Conservation (phyloP, 2,113 vertebrate genomes). For the Eublepharis macularius region DNA sequence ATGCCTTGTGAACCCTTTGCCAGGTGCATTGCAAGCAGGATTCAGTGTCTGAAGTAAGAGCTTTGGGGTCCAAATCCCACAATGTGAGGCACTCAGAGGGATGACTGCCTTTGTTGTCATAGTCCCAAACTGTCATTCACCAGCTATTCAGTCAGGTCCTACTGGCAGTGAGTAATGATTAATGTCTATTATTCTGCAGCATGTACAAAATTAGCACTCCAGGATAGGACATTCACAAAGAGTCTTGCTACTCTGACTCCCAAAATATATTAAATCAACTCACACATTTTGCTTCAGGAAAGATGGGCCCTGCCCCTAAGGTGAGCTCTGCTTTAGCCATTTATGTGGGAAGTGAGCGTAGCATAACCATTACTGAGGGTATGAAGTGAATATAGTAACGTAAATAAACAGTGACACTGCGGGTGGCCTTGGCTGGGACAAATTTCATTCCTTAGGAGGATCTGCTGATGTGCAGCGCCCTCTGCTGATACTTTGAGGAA, state of each 20-base stretch:
- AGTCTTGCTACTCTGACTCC: not conserved
- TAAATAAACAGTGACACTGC: no score
- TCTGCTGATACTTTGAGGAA: not conserved
- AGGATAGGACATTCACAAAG: not conserved
- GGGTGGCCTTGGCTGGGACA: not conserved
- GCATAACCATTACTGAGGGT: not conserved
- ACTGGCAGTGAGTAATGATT: no score
- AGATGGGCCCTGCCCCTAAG: not conserved
- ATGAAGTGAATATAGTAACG: not conserved
- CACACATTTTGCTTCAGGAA: not conserved
- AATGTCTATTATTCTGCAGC: not conserved
- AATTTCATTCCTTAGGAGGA: fast-evolving
- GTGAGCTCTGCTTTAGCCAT: not conserved
- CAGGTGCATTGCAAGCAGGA: not conserved
- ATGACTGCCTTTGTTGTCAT: not conserved
- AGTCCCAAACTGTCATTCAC: not conserved
- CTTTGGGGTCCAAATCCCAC: not conserved
- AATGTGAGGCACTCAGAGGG: not conserved
- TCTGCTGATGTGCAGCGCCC: slow-evolving; percentile 1
- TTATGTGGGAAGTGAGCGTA: no score
- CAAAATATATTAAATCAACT: not conserved
- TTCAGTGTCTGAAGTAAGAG: not conserved
- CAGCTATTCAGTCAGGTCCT: not conserved
- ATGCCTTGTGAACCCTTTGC: not conserved
- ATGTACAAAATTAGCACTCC: not conserved